Evolutionary conservation across 1,140 invertebrate genomes (phyloP).

Genomic region (Temnothorax longispinosus): DNA sequence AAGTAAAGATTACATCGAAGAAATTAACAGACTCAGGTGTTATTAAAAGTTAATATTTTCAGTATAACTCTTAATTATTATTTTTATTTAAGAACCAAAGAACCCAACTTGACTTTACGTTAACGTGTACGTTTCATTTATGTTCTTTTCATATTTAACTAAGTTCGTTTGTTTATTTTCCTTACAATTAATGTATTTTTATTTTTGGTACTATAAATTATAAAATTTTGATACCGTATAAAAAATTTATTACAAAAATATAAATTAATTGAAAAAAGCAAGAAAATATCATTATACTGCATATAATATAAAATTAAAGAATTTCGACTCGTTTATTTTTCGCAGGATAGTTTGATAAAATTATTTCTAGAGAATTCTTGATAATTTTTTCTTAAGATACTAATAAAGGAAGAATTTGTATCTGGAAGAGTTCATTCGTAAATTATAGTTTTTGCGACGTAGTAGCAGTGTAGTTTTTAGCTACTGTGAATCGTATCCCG

Average conservation of each 20-base stretch:
- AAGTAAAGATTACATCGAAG: slow-evolving; percentile 4
- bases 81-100: not conserved
- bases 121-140: not conserved
- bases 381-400: not conserved
- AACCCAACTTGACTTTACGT: not conserved
- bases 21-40: not conserved
- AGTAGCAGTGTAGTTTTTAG: not conserved
- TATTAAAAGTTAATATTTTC: not conserved
- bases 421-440: not conserved
- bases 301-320: slow-evolving; percentile 9
- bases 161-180: not conserved
- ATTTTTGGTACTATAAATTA: not conserved
- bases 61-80: not conserved
- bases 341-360: not conserved
- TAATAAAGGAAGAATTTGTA: not conserved
- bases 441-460: slow-evolving; percentile 5
- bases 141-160: not conserved
- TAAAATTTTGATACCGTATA: not conserved
- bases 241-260: not conserved
- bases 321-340: not conserved
- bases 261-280: not conserved
- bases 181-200: not conserved
- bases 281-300: not conserved
- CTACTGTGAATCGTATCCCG: slow-evolving; percentile 58
- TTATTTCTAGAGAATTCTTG: not conserved